Evolutionary conservation across 2,113 vertebrate genomes (phyloP), one percentile per base, ranked within the genome.

Genomic region (Myxocyprinus asiaticus): DNA sequence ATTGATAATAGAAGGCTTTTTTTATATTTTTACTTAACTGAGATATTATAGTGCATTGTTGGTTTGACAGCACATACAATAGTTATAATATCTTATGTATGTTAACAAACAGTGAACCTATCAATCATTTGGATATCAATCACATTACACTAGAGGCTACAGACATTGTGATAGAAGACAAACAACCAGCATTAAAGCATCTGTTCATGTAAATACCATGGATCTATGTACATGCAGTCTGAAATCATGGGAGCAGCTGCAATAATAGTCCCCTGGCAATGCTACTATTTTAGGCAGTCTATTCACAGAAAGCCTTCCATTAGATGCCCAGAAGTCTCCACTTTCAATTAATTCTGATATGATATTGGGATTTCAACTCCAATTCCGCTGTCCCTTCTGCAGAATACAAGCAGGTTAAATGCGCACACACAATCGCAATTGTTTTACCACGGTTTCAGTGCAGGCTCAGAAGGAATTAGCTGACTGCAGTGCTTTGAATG

Each of bases 261-360:
- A 84, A 79, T 76, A 81, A 78, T 65, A 70, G 63, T 76, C 55
- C 62, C 65, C 71, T 68, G 71, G 79, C 79, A 68, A 64, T 62
- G 59, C 66, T 77, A 65, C 83, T 84, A 84, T 84, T 84, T 81
- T 81, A 11, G 65, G 76, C 59, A 42, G 50, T 69, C 73, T 77
- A 64, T 64, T 81, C 79, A 81, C 79, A 84, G 79, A 81, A 74
- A 67, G 70, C 50, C 79, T 76, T 81, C 15, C 51, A 81, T 76
- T 81, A 81, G 79, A 79, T 62, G 59, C 70, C 59, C 64, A 67
- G 59, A 65, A 85, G 81, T 76, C 76, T 85, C 84, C 70, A 76
- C 42, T 51, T 81, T 85, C 82, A 78, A 83, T 85, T 81, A 81
- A 85, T 85, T 82, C 78, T 81, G 50, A 65, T 80, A 73, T 68